Evolutionary conservation across 2,888 invertebrate species (phyloP), one percentile per base, ranked within the genome.

Genomic region (Acrocera orbiculus): DNA sequence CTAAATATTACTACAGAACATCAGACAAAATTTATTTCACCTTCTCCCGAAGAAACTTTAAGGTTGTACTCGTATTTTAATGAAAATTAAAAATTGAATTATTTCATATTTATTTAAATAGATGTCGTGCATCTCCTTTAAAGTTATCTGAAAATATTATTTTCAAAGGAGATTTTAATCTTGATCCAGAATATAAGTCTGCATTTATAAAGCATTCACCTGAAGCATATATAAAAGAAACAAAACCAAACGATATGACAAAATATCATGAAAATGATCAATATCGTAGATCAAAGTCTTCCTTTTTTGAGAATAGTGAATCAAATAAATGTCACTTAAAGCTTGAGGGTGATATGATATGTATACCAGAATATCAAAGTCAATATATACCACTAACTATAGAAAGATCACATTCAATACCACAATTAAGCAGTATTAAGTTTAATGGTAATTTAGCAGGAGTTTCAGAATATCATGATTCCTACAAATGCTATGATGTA

Each of bases 371-470:
- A 36, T 58, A 59, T 39, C 49, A 44, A 27, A 49, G 52, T 2
- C 55, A 60, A 41, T 60, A 42, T 37, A 48, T 55, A n/a, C 46
- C 52, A 36, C 53, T 51, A 38, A 49, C 53, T 32, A 48, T 53
- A 19, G 59, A 55, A 35, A 56, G 56, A 41, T 56, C 58, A 2
- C 54, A 56, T 25, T 59, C 58, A 10, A 61, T 61, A 42, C 60
- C 60, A 2, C 61, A 61, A 41, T 45, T 55, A 29, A 54, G 53
- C 38, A 54, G 56, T 42, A 50, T 58, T 14, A 51, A 52, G 43
- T 48, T 56, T 45, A 51, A 53, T 30, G 59, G 58, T 4, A 48
- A 52, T 16, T 60, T 59, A 31, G 41, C 44, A 7, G 51, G 53
- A 1, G 46, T 56, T 25, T 53, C 61, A 4, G 60, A 60, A 39